Evolutionary conservation across 2,888 invertebrate species (phyloP).

Genomic region (Steinernema carpocapsae): DNA sequence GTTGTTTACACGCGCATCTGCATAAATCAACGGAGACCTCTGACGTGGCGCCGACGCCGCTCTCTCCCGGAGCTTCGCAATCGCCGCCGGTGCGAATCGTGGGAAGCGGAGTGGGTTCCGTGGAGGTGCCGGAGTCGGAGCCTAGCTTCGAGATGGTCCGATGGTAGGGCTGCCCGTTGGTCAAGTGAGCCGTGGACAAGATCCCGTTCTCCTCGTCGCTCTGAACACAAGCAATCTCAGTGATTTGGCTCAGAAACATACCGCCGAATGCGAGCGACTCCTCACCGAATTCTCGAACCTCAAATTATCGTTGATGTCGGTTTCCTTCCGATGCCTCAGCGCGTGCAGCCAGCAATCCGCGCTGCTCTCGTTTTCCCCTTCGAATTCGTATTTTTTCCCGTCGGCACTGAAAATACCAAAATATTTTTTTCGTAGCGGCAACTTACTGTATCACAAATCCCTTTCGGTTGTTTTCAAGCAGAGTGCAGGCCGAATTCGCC

Average conservation of each 20-base stretch:
- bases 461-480: conserved; percentile 53
- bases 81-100: neutral
- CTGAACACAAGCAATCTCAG: conserved; percentile 35
- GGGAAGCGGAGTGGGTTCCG: conserved; percentile 13
- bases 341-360: conserved; percentile 73
- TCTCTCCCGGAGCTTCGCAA: neutral
- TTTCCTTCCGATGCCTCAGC: conserved; percentile 69
- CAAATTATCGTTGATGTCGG: conserved; percentile 37
- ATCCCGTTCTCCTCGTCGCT: conserved; percentile 37
- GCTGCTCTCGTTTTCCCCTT: conserved; percentile 72
- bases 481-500: conserved; percentile 51
- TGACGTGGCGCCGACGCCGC: conserved; percentile 18
- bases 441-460: conserved; percentile 61
- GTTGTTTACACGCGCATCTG: neutral
- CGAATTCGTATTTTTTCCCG: conserved; percentile 67
- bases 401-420: conserved; percentile 52
- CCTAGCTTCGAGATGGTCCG: conserved; percentile 3
- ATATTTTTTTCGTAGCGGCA: neutral
- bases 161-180: neutral
- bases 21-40: conserved; percentile 1
- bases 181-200: neutral
- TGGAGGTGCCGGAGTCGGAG: conserved; percentile 26
- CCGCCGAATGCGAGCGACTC: conserved; percentile 9
- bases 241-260: neutral
- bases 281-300: conserved; percentile 25